Evolutionary conservation across 2,113 vertebrate genomes (phyloP).

Genomic region (Mustela nigripes): DNA sequence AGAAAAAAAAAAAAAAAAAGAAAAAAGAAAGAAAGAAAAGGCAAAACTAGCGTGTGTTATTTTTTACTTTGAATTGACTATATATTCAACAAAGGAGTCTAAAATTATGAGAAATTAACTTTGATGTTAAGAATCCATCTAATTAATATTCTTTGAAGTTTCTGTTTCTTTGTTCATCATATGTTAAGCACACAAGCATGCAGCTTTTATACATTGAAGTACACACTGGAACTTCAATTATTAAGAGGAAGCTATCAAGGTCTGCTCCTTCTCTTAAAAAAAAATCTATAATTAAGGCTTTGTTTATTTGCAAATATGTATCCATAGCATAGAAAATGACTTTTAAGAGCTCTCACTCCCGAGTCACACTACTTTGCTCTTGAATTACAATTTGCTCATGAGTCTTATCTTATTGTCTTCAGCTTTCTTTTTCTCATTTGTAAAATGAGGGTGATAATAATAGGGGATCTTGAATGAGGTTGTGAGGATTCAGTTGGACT

Average conservation of each 20-base stretch:
- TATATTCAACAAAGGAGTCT: slow-evolving; percentile 1
- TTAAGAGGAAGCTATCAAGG: background rate
- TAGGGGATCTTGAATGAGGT: background rate
- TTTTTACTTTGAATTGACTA: background rate
- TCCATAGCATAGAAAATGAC: background rate
- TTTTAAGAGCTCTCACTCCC: slow-evolving; percentile 30
- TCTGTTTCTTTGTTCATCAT: background rate
- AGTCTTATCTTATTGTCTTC: slow-evolving; percentile 43
- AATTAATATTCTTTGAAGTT: background rate
- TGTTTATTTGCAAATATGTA: slow-evolving; percentile 43
- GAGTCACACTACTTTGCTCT: background rate
- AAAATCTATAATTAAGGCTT: background rate
- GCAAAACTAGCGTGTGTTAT: background rate
- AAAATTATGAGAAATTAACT: slow-evolving; percentile 39
- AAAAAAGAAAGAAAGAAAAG: background rate
- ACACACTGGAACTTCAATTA: background rate
- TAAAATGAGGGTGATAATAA: slow-evolving; percentile 33
- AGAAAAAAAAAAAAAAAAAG: no score
- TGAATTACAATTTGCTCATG: slow-evolving; percentile 42
- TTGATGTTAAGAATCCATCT: background rate
- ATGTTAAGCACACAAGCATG: background rate
- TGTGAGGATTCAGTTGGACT: background rate
- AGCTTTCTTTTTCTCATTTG: slow-evolving; percentile 27
- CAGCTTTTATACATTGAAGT: slow-evolving; percentile 4
- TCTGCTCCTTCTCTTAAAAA: slow-evolving; percentile 6